A percentile compares a stretch with the other conserved stretches of the same genome.
Conservation (phyloP, 2,113 vertebrate genomes). For the Pseudorhombus dupliciocellatus region DNA sequence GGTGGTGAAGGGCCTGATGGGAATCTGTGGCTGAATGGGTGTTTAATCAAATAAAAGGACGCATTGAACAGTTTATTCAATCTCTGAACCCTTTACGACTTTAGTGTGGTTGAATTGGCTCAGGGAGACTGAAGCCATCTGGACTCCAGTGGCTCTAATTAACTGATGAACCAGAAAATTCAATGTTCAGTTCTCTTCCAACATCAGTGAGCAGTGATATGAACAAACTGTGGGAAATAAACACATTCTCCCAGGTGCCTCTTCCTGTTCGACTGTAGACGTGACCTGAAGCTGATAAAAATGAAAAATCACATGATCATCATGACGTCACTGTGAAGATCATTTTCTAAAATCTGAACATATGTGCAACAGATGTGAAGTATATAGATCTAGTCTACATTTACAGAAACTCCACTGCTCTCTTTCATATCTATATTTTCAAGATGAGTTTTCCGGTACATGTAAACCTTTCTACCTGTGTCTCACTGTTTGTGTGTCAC, state of each 20-base stretch:
- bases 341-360: too few relatives aligned
- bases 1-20: constrained; percentile 4
- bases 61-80: constrained; percentile 5
- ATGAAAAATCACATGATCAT: too few relatives aligned
- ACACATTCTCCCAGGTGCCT: neutral
- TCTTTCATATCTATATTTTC: too few relatives aligned
- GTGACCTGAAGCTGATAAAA: too few relatives aligned
- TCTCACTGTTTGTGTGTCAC: neutral
- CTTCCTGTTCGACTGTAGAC: too few relatives aligned
- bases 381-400: too few relatives aligned
- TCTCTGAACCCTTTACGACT: neutral
- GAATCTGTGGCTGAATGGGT: constrained; percentile 15
- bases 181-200: neutral
- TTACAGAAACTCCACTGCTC: too few relatives aligned
- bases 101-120: neutral
- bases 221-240: neutral
- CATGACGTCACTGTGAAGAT: too few relatives aligned
- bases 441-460: too few relatives aligned
- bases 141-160: neutral
- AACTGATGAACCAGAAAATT: neutral
- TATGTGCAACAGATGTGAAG: too few relatives aligned
- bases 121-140: constrained; percentile 14
- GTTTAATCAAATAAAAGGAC: constrained; percentile 13
- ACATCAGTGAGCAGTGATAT: neutral
- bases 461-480: too few relatives aligned